Evolutionary conservation across 2,113 vertebrate genomes (phyloP).

Genomic region (Chiloscyllium plagiosum): DNA sequence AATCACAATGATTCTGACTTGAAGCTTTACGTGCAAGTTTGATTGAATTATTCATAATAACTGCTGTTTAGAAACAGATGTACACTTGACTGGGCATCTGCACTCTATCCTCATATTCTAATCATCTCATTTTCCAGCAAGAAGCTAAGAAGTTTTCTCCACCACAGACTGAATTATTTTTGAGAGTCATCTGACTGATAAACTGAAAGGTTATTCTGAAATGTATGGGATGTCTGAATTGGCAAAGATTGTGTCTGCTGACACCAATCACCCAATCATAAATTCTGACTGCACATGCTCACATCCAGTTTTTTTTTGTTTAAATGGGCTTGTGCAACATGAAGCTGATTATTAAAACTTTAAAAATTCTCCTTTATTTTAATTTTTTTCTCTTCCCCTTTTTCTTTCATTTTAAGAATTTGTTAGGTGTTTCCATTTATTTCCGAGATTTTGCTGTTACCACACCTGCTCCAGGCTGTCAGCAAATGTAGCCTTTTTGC

Average conservation of each 20-base stretch:
- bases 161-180: neutral
- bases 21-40: neutral
- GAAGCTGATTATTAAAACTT: no score
- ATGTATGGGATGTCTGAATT: neutral
- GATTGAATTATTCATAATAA: neutral
- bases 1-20: neutral
- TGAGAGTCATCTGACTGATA: neutral
- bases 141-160: neutral
- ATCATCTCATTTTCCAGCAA: neutral
- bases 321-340: no score
- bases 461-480: no score
- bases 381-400: no score
- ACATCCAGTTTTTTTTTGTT: no score
- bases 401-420: no score
- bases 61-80: neutral
- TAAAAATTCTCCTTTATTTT: no score
- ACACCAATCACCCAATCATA: no score
- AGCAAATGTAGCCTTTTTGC: no score
- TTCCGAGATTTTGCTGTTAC: no score
- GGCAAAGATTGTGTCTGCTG: neutral
- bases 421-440: no score
- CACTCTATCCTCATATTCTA: neutral
- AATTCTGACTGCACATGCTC: no score
- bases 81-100: constrained; percentile 17
- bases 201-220: neutral